Percentiles rank a stretch among this genome's conserved stretches.
These are phyloP conservation scores for Aleiodes alternator DNA, from an alignment of 2,888 invertebrate species.

Conservation along the genomic window DNA sequence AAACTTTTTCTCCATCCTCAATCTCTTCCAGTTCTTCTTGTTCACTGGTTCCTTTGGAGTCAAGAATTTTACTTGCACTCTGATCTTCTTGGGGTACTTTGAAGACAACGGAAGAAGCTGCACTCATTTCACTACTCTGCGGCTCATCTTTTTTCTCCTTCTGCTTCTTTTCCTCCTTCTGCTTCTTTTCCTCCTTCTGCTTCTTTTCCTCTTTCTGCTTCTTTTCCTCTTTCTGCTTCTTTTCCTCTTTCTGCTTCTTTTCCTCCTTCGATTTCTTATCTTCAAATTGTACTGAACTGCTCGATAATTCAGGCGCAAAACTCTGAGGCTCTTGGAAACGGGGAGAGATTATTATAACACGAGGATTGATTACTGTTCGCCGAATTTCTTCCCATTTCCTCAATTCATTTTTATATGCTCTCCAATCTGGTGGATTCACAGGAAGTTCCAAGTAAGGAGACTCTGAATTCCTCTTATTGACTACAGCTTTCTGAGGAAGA, in stretches of 20 bases:
- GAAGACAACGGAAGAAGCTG: too few relatives aligned
- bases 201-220: neutral
- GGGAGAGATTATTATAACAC: conserved; percentile 59
- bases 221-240: neutral
- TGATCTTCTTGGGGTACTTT: too few relatives aligned
- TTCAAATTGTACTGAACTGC: neutral
- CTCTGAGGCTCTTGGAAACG: neutral
- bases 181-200: neutral
- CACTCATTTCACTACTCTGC: too few relatives aligned
- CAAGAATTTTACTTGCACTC: too few relatives aligned
- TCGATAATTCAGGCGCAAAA: neutral
- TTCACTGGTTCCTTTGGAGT: conserved; percentile 16
- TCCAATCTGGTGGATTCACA: conserved; percentile 57
- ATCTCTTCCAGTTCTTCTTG: conserved; percentile 1
- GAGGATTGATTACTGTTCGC: conserved; percentile 58
- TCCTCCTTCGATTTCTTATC: neutral
- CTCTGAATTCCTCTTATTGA: conserved; percentile 47
- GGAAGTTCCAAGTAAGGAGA: conserved; percentile 63
- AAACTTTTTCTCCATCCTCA: neutral
- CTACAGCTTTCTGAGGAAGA: conserved; percentile 40
- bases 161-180: neutral
- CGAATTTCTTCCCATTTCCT: conserved; percentile 60
- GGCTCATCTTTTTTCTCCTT: neutral
- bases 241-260: neutral
- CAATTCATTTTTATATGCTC: conserved; percentile 54